Evolutionary conservation across 2,888 invertebrate genomes (phyloP).

Genomic region (Parnassius smintheus): DNA sequence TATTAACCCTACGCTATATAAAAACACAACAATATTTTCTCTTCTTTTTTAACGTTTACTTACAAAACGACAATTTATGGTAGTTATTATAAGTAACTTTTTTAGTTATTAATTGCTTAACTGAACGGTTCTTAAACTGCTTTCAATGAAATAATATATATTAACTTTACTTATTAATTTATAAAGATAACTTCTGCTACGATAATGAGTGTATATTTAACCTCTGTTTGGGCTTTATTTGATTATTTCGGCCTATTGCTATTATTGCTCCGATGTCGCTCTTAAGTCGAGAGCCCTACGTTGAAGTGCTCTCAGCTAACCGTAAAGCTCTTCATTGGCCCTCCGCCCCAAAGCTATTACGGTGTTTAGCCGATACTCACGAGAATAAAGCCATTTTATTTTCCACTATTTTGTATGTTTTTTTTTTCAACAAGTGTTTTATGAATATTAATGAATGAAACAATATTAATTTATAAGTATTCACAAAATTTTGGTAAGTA

Average conservation of each 20-base stretch:
- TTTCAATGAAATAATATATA: not conserved
- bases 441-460: not conserved
- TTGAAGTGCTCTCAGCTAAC: slow-evolving; percentile 29
- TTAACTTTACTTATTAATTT: not conserved
- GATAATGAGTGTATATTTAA: not conserved
- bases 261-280: slow-evolving; percentile 32
- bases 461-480: too few relatives aligned
- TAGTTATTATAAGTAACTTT: too few relatives aligned
- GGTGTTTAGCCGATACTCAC: slow-evolving; percentile 28
- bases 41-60: too few relatives aligned
- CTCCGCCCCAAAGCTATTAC: slow-evolving; percentile 27
- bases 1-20: too few relatives aligned
- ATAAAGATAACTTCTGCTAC: not conserved
- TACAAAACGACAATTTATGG: too few relatives aligned
- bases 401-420: slow-evolving; percentile 8
- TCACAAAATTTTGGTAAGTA: too few relatives aligned
- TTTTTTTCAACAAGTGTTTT: not conserved
- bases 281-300: slow-evolving; percentile 35
- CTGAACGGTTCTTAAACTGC: too few relatives aligned
- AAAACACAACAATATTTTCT: too few relatives aligned
- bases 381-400: slow-evolving; percentile 23
- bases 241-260: slow-evolving; percentile 33
- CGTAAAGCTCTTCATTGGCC: slow-evolving; percentile 31
- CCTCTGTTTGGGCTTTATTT: slow-evolving; percentile 14
- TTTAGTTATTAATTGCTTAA: too few relatives aligned